phyloP scores from a whole-genome alignment of 2,797 vertebrate genomes.

The Argya squamiceps region DNA sequence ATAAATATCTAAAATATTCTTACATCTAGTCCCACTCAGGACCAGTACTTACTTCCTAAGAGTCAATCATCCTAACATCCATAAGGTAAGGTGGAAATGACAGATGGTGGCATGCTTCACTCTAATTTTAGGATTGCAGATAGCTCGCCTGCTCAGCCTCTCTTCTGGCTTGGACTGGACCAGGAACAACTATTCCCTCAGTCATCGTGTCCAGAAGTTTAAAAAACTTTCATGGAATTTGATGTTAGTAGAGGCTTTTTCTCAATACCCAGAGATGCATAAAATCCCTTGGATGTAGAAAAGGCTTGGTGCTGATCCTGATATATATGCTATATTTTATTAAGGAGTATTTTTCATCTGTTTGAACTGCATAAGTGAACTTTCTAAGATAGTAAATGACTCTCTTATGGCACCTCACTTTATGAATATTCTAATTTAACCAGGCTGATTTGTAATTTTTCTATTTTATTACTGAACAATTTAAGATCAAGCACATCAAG shows the following conservation, averaged over 20 bases:
- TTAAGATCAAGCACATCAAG: conserved; percentile 69
- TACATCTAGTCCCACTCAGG: background rate
- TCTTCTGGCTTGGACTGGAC: background rate
- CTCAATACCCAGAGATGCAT: background rate
- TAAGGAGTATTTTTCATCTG: conserved; percentile 46
- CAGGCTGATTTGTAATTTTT: conserved; percentile 52
- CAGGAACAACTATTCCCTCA: background rate
- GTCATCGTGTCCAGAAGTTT: background rate
- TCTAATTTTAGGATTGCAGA: conserved; percentile 21
- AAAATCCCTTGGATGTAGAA: background rate
- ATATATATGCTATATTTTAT: background rate
- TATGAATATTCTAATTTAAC: conserved; percentile 72
- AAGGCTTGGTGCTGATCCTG: background rate
- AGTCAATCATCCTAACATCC: background rate
- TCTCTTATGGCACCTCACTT: conserved; percentile 48
- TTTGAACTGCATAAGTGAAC: conserved; percentile 37
- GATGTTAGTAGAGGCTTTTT: background rate
- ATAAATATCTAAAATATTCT: background rate
- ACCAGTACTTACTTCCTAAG: background rate
- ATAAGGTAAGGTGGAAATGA: conserved; percentile 15
- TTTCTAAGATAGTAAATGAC: conserved; percentile 49
- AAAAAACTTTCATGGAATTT: background rate
- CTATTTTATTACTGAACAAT: conserved; percentile 60
- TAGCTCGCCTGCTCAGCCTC: background rate
- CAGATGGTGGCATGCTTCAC: conserved; percentile 11